These are phyloP conservation scores for Glyptemys insculpta DNA, from an alignment of 2,797 vertebrate species.

Conservation along the genomic window DNA sequence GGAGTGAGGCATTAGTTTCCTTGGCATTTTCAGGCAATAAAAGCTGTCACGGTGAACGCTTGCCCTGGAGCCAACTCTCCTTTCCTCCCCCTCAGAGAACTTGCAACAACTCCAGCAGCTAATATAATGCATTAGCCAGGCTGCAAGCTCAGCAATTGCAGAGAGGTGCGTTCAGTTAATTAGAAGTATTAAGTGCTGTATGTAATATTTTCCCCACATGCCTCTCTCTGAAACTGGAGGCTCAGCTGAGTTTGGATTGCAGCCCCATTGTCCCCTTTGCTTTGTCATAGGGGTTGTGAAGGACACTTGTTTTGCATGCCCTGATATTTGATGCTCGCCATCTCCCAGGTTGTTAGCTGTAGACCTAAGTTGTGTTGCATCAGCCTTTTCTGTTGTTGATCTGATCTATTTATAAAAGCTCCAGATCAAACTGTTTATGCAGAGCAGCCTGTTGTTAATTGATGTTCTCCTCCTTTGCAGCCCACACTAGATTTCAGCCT, in stretches of 20 bases:
- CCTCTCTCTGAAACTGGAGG: background rate
- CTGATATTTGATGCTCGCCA: accelerated
- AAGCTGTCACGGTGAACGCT: constrained; percentile 1
- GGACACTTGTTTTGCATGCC: accelerated
- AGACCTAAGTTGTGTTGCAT: background rate
- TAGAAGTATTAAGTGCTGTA: background rate
- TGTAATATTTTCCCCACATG: background rate
- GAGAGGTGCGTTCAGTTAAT: background rate
- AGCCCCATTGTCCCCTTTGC: background rate
- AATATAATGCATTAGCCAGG: background rate
- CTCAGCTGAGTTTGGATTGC: background rate
- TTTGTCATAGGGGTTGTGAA: background rate
- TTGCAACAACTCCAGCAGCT: background rate
- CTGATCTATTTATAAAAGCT: constrained; percentile 1
- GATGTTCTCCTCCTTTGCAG: constrained; percentile 24
- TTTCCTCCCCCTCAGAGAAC: constrained; percentile 22
- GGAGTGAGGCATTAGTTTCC: background rate
- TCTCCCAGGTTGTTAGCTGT: accelerated
- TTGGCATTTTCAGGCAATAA: constrained; percentile 29
- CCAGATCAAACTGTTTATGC: background rate
- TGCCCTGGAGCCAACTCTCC: background rate
- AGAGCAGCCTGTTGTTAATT: constrained; percentile 21
- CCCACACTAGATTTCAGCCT: background rate
- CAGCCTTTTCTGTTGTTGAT: background rate
- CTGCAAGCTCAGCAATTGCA: constrained; percentile 42